Evolutionary conservation across 2,888 invertebrate genomes (phyloP), one percentile per base, ranked within the genome.

Genomic region (Prosapia bicincta): DNA sequence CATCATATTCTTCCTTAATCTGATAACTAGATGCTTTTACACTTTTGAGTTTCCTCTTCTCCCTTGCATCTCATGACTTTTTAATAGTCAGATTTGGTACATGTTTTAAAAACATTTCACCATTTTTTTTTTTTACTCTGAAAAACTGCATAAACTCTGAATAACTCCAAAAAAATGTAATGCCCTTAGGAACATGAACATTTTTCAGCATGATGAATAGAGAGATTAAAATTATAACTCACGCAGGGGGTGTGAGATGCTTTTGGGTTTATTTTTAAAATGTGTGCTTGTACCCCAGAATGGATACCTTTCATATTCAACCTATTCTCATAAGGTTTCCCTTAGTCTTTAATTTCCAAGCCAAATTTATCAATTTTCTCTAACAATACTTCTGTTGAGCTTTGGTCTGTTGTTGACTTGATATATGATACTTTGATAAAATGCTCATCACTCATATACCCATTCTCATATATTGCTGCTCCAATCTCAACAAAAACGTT

Each of bases 311-410:
- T 78, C 80, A 80, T 80, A 69, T 79, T 80, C 26, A 78, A 75
- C 7, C 79, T 80, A 76, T 81, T 81, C 76, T 79, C 78, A 66
- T 79, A 81, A 20, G 79, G 79, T 72, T 80, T 77, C 71, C 79
- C 75, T 28, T 79, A 79, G 76, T 80, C 66, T 67, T 78, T 74
- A n/a, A 80, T 77, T 25, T 78, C 69, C 66, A 80, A 67, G 23
- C 76, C 71, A 77, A 78, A 69, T 30, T 76, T 69, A 26, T 73
- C 71, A 69, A 78, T 38, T 32, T 73, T 65, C 28, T 74, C 43
- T 25, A 76, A 65, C 25, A 76, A 66, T 15, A 76, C 69, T n/a
- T 74, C 67, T 20, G 74, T 67, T 68, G 76, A 28, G 54, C 71
- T 69, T 71, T 78, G 66, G 67, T 74, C 76, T 68, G 65, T 78